Evolutionary conservation across 2,888 invertebrate genomes (phyloP).

Genomic region (Ectemnius cavifrons): DNA sequence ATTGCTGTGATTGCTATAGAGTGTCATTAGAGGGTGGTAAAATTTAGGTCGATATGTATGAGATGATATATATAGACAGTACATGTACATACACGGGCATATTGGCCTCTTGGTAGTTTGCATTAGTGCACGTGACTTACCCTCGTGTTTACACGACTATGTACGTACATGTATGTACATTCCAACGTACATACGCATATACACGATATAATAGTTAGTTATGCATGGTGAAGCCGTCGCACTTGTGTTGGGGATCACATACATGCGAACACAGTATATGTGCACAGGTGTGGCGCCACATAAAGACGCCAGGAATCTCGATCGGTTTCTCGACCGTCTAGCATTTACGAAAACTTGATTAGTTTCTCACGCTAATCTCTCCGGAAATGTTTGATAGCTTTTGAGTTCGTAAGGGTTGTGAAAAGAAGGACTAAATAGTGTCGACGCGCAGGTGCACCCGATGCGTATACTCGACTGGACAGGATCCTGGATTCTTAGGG

Average conservation of each 20-base stretch:
- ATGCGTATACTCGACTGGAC: slow-evolving; percentile 34
- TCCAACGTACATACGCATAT: neutral
- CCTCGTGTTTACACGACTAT: neutral
- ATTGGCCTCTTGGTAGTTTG: neutral
- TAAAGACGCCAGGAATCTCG: neutral
- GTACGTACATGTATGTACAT: neutral
- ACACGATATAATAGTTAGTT: neutral
- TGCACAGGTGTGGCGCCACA: neutral
- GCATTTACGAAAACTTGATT: no score
- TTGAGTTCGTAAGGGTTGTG: no score
- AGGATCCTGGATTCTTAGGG: slow-evolving; percentile 50
- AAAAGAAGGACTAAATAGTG: no score
- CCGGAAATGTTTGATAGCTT: no score
- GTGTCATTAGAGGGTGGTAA: no score
- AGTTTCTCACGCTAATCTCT: no score
- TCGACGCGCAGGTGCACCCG: slow-evolving; percentile 38
- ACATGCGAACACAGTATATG: neutral
- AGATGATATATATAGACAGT: neutral
- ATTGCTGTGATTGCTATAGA: no score
- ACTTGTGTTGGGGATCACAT: neutral
- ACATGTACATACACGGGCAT: neutral
- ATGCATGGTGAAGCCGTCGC: neutral
- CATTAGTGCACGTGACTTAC: slow-evolving; percentile 8
- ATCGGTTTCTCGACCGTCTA: no score
- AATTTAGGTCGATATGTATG: neutral